Evolutionary conservation across 2,797 vertebrate species (phyloP).

Genomic region (Malacoraja senta): DNA sequence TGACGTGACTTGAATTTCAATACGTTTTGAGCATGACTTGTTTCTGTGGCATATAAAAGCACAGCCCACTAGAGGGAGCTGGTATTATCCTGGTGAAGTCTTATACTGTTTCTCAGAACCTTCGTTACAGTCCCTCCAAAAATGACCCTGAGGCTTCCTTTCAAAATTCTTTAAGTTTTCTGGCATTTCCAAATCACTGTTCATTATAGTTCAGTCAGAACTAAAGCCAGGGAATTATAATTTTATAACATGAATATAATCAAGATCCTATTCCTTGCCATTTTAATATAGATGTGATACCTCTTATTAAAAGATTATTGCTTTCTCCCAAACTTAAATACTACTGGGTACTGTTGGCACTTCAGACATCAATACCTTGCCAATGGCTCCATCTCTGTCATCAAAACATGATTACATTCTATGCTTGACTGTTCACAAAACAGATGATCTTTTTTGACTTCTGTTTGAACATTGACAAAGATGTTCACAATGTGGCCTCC

Average conservation of each 20-base stretch:
- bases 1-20: no score
- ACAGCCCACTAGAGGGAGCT: constrained; percentile 18
- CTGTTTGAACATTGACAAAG: no score
- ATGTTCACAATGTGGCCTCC: no score
- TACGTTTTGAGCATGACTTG: background rate
- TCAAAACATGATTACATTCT: no score
- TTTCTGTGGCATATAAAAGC: background rate
- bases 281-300: background rate
- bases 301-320: background rate
- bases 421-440: background rate
- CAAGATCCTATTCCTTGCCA: no score
- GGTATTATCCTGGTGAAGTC: background rate
- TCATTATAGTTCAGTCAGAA: background rate
- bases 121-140: background rate
- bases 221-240: background rate
- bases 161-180: background rate
- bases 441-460: background rate
- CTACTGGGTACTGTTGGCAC: background rate
- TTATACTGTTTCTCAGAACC: background rate
- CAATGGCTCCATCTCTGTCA: background rate
- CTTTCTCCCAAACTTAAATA: background rate
- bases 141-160: background rate
- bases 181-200: background rate
- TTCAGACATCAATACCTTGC: background rate
- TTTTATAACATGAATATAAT: background rate